phyloP scores from a whole-genome alignment of 2,888 invertebrate species.

The Chalcosyrphus nemorum region DNA sequence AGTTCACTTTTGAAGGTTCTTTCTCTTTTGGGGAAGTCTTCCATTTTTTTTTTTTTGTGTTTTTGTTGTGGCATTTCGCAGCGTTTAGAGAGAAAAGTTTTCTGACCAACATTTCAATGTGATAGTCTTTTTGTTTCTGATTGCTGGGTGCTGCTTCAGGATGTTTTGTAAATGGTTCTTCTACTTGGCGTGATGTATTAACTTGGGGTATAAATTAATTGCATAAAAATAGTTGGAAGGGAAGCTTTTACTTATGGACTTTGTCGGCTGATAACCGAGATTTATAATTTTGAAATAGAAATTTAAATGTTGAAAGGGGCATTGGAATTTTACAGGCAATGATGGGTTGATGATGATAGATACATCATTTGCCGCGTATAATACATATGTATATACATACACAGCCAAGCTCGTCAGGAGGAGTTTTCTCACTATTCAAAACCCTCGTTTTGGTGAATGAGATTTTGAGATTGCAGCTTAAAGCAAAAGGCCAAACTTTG shows the following conservation, averaged over 20 bases:
- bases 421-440: too few species aligned
- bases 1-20: slow-evolving; percentile 23
- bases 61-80: background rate
- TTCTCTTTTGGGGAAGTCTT: too few species aligned
- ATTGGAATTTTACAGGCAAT: too few species aligned
- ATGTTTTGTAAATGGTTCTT: slow-evolving; percentile 23
- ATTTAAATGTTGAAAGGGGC: too few species aligned
- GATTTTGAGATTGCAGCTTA: too few species aligned
- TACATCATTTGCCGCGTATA: too few species aligned
- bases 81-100: slow-evolving; percentile 32
- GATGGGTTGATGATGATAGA: too few species aligned
- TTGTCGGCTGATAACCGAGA: background rate
- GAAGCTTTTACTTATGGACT: too few species aligned
- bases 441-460: too few species aligned
- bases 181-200: background rate
- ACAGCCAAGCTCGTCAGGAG: too few species aligned
- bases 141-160: background rate
- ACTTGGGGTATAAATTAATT: slow-evolving; percentile 12
- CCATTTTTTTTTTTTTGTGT: background rate
- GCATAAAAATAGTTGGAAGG: background rate
- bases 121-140: slow-evolving; percentile 29
- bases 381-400: too few species aligned
- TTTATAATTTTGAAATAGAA: background rate
- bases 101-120: slow-evolving; percentile 27
- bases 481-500: too few species aligned